Base-by-base conservation (phyloP, 2,113 vertebrate species). In the Epinephelus lanceolatus region DNA sequence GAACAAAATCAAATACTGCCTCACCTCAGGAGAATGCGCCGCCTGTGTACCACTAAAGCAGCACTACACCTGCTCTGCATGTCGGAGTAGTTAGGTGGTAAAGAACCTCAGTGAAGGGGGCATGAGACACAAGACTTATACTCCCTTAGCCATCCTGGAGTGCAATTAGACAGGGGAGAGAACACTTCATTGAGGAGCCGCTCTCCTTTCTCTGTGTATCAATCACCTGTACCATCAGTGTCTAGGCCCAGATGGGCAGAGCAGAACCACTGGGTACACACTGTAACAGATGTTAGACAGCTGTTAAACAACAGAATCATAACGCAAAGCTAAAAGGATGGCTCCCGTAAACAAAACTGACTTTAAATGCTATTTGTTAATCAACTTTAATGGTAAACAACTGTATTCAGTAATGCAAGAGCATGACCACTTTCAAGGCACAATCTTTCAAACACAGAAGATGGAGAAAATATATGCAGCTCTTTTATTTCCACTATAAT, bases 31-130 rank as follows among this genome's bases (percentile, higher is more conserved):
- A 69, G 63, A 81, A 30, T 37, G n/a, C 61, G 27, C 55, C 37
- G 76, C n/a, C 3, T 67, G 30, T 55, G 57, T 72, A 73, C 61
- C 40, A 68, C 49, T n/a, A 23, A 27, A 88, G 85, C 55, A 61
- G 56, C 30, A 42, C 60, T 25, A 61, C 76, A 83, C 49, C 67
- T 66, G 67, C 55, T 65, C 79, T 74, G 70, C 73, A 67, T 63
- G 57, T 70, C 80, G 68, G 73, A 91, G 83, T 53, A 51, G 42
- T 69, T 68, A 55, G 65, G 40, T 52, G 68, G 27, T 37, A 63
- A 73, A 76, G 47, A 82, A 52, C 30, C 67, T 90, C 21, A 21
- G 33, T 13, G 33, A 56, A 66, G 53, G 56, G 53, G 56, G 45
- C 33, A 66, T 69, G 74, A 78, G 59, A 55, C 75, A 72, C 27